Base-by-base conservation (phyloP, 1,140 invertebrate genomes). In the Drosophila obscura region DNA sequence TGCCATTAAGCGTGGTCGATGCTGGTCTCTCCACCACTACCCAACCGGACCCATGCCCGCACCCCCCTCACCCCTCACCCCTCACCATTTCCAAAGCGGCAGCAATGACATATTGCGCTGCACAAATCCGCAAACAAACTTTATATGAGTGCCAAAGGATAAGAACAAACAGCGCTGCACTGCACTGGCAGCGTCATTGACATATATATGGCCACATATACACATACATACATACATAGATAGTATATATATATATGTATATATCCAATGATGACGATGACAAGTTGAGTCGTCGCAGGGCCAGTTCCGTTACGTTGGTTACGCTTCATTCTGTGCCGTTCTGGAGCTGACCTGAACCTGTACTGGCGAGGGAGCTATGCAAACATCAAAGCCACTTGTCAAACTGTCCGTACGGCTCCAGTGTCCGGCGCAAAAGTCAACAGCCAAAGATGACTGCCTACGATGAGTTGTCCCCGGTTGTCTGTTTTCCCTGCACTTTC, bases 41-140 rank as follows among this genome's bases (percentile, higher is more conserved):
- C 28, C 59, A n/a, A 2, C 19, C 19, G 19, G 19, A 19, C 13
- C 22, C 5, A n/a, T 24, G n/a, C 8, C 31, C 8, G 43, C 26
- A 31, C 9, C 7, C 46, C 1, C 4, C 44, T 53, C 53, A n/a
- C 71, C 56, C 55, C 51, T 75, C 48, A 74, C 53, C 64, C 28
- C 44, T 41, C 52, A 44, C 72, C 59, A 59, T n/a, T n/a, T 41
- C 59, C 59, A 73, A 55, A 63, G 69, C 56, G 56, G 35, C 60
- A 74, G 84, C 83, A 88, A 83, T 88, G 83, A 88, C 83, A 88
- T 88, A 88, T 88, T 88, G 83, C 83, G 60, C 83, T 88, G 83
- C 79, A 88, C 83, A 88, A 88, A 88, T 88, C 83, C 83, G 83
- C 83, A 88, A 88, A 88, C 83, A 88, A 88, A 88, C 83, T 88